These are phyloP conservation scores for Trichomycterus rosablanca DNA, from an alignment of 2,113 vertebrate species.

Conservation along the genomic window DNA sequence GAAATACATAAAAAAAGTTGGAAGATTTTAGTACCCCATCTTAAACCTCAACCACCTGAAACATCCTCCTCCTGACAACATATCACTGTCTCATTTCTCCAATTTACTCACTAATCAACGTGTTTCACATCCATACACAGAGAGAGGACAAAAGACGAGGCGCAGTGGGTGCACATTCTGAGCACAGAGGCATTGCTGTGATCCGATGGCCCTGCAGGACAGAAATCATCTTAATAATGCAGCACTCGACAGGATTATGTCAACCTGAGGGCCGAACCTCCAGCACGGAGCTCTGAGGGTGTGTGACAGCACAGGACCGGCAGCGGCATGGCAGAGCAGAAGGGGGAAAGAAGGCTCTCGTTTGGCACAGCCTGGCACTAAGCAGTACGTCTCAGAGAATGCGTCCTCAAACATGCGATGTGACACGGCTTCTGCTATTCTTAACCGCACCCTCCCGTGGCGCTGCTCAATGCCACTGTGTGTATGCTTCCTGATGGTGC, in stretches of 20 bases:
- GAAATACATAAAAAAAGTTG: too few relatives aligned
- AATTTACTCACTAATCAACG: constrained; percentile 37
- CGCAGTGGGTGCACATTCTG: constrained; percentile 26
- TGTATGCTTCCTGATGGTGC: constrained; percentile 8
- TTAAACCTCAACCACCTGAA: too few relatives aligned
- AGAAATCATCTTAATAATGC: constrained; percentile 47
- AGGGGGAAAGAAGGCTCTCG: constrained; percentile 36
- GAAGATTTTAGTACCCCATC: too few relatives aligned
- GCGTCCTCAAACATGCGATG: constrained; percentile 59
- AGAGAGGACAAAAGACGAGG: constrained; percentile 26
- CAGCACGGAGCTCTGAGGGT: constrained; percentile 45
- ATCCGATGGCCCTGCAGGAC: constrained; percentile 35
- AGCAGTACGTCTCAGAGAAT: constrained; percentile 51
- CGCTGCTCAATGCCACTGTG: constrained; percentile 45
- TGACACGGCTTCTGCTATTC: constrained; percentile 71
- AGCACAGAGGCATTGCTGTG: constrained; percentile 33
- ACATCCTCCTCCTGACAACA: not conserved
- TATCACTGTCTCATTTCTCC: constrained; percentile 12
- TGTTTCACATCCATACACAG: constrained; percentile 31
- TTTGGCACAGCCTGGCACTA: constrained; percentile 38
- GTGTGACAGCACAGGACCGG: constrained; percentile 63
- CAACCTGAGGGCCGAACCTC: constrained; percentile 52
- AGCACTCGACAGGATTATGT: constrained; percentile 50
- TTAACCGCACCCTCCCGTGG: constrained; percentile 61
- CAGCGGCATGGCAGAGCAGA: constrained; percentile 58